Conservation (phyloP, 1,140 invertebrate species). For the Lordiphosa stackelbergi region DNA sequence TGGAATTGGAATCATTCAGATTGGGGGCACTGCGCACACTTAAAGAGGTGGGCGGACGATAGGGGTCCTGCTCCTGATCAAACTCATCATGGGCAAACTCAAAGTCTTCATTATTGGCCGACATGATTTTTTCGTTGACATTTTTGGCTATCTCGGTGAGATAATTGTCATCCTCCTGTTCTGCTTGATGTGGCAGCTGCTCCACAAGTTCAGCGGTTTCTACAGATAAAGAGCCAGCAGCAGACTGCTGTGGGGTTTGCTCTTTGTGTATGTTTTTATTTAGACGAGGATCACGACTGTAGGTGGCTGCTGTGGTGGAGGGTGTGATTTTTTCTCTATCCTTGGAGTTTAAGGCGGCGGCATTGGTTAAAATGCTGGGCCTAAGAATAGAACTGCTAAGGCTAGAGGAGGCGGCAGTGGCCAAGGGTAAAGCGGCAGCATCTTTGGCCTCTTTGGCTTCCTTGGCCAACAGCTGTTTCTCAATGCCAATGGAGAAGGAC, state of each 20-base stretch:
- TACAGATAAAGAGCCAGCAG: not conserved
- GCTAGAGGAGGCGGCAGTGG: not conserved
- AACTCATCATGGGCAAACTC: constrained; percentile 71
- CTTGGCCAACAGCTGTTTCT: constrained; percentile 59
- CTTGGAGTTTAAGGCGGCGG: constrained; percentile 4
- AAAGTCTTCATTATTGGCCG: constrained; percentile 66
- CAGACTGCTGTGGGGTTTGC: constrained; percentile 8
- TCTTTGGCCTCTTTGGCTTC: constrained; percentile 55
- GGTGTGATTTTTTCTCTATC: too few relatives aligned
- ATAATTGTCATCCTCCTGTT: constrained; percentile 72
- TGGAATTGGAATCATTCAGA: constrained; percentile 68
- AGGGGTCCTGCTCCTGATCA: constrained; percentile 54
- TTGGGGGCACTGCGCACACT: constrained; percentile 74
- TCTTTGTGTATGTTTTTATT: constrained; percentile 75
- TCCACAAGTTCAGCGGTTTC: not conserved
- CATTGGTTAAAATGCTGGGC: constrained; percentile 49
- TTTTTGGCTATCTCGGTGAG: constrained; percentile 74
- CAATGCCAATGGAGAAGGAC: constrained; percentile 71
- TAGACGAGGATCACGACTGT: constrained; percentile 68
- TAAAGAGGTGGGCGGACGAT: constrained; percentile 69
- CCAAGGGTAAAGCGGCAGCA: constrained; percentile 12
- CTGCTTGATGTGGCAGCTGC: not conserved
- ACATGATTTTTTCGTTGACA: constrained; percentile 76
- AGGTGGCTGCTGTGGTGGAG: constrained; percentile 22
- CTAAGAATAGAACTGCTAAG: constrained; percentile 33